Evolutionary conservation across 2,888 invertebrate genomes (phyloP).

Genomic region (Drosophila conformis): DNA sequence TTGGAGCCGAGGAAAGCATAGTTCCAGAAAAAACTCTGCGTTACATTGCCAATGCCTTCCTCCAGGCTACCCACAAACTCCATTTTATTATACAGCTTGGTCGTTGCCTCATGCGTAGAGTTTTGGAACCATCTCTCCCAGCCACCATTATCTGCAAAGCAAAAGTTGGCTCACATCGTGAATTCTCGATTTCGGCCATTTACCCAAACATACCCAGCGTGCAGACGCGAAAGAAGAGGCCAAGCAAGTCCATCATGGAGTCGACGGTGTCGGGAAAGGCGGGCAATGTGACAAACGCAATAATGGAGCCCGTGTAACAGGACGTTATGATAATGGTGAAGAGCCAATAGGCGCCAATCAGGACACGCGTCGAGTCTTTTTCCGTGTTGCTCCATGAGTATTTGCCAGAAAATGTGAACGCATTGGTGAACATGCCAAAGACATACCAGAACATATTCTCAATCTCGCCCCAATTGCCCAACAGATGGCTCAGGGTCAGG

Average conservation of each 20-base stretch:
- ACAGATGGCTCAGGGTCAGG: conserved; percentile 88
- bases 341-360: conserved; percentile 93
- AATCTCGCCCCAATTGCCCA: conserved; percentile 89
- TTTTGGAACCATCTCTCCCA: conserved; percentile 91
- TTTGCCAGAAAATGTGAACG: conserved; percentile 89
- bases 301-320: conserved; percentile 93
- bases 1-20: conserved; percentile 91
- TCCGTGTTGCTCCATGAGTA: conserved; percentile 90
- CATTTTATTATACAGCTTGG: conserved; percentile 88
- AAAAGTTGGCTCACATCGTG: background rate
- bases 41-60: conserved; percentile 90
- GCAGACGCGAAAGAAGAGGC: conserved; percentile 89
- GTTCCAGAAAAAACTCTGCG: conserved; percentile 91
- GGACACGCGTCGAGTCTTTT: conserved; percentile 89
- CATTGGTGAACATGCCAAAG: conserved; percentile 93
- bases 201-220: conserved; percentile 87
- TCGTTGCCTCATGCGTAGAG: conserved; percentile 88
- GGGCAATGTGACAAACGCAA: conserved; percentile 93
- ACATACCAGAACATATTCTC: conserved; percentile 96
- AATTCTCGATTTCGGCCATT: background rate
- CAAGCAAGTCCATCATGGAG: conserved; percentile 88
- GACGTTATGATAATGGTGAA: conserved; percentile 94
- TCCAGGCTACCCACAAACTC: conserved; percentile 89
- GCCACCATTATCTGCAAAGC: conserved; percentile 88
- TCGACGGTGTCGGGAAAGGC: conserved; percentile 91